phyloP scores from a whole-genome alignment of 2,113 vertebrate species.

The Phrynocephalus versicolor region DNA sequence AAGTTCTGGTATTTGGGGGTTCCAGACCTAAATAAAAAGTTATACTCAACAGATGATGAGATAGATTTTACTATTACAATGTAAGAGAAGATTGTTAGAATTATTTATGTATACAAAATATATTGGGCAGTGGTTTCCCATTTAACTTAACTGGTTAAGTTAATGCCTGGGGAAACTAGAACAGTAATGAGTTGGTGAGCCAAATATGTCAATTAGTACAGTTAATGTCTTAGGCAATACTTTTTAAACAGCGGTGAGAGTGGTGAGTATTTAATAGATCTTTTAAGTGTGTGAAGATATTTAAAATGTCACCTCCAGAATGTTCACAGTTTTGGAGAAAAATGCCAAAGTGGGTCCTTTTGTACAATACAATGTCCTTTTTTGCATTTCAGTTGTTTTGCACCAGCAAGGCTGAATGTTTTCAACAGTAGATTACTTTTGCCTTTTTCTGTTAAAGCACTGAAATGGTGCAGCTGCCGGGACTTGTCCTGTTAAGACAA shows the following conservation, averaged over 20 bases:
- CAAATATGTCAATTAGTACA: not conserved
- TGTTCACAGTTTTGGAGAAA: not conserved
- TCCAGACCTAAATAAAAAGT: not conserved
- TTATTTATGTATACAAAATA: not conserved
- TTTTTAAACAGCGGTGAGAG: no score
- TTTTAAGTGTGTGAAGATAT: no score
- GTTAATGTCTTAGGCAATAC: not conserved
- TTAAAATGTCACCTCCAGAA: not conserved
- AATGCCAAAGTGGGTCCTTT: not conserved
- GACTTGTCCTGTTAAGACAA: slow-evolving; percentile 56
- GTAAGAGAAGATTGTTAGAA: not conserved
- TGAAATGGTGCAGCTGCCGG: slow-evolving; percentile 58
- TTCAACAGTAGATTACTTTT: slow-evolving; percentile 67
- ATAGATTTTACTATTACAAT: not conserved
- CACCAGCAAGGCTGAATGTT: slow-evolving; percentile 20
- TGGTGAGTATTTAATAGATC: no score
- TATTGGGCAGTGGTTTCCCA: not conserved
- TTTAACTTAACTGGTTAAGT: not conserved
- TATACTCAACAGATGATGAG: no score
- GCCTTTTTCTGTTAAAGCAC: slow-evolving; percentile 54
- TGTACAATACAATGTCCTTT: not conserved
- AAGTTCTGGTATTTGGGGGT: not conserved
- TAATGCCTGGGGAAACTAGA: not conserved
- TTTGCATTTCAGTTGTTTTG: slow-evolving; percentile 4
- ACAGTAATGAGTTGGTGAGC: not conserved